Percentiles rank a stretch among this genome's conserved stretches.
Conservation (phyloP, 2,888 invertebrate genomes). For the Hedychridium roseum region DNA sequence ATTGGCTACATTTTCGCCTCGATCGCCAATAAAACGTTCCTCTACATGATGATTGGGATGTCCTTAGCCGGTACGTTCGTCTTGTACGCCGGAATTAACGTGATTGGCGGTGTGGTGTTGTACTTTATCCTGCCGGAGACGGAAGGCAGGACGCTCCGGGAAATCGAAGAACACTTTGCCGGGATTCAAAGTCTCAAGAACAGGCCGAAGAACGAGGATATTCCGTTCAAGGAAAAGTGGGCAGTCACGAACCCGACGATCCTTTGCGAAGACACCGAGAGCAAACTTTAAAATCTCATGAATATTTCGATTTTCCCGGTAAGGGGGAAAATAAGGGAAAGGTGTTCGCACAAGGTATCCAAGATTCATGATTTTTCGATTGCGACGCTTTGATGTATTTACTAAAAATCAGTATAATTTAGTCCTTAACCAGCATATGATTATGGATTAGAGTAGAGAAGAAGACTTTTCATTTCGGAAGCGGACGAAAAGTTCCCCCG, state of each 20-base stretch:
- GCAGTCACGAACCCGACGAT: conserved; percentile 55
- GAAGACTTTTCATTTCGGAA: too few species aligned
- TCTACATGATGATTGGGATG: conserved; percentile 70
- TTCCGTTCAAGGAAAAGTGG: conserved; percentile 55
- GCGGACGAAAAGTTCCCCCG: too few species aligned
- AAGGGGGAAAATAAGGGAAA: too few species aligned
- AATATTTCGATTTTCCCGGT: too few species aligned
- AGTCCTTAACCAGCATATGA: too few species aligned
- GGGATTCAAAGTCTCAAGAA: conserved; percentile 66
- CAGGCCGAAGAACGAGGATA: conserved; percentile 44
- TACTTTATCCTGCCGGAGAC: conserved; percentile 82
- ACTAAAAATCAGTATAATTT: too few species aligned
- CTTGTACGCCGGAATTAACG: conserved; percentile 72
- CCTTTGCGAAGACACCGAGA: conserved; percentile 52
- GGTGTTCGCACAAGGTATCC: too few species aligned
- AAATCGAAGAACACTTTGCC: conserved; percentile 76
- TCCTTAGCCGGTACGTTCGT: conserved; percentile 78
- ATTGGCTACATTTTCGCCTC: conserved; percentile 81
- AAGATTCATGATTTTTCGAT: too few species aligned
- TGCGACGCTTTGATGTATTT: too few species aligned
- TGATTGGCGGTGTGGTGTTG: conserved; percentile 71
- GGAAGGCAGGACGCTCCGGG: conserved; percentile 77
- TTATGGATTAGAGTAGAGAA: too few species aligned
- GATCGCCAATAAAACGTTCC: conserved; percentile 77
- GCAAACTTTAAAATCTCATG: conserved; percentile 44